These are phyloP conservation scores for Amphiura filiformis DNA, from an alignment of 35 echinoderm and acorn worm species.

Conservation along the genomic window DNA sequence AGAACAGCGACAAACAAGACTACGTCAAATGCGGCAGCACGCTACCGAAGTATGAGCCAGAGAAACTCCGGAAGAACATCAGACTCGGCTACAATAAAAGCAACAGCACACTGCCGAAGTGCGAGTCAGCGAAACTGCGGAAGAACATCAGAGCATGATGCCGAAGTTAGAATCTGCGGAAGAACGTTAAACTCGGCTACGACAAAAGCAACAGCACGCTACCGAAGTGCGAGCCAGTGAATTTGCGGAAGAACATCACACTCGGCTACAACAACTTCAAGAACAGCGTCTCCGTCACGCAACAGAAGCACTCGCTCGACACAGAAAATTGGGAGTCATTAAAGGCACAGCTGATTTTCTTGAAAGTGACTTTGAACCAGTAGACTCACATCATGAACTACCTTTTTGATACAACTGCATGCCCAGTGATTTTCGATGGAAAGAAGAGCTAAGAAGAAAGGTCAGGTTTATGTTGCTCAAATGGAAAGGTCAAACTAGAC, in stretches of 20 bases:
- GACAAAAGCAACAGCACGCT: not conserved
- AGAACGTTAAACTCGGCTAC: not conserved
- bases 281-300: too few species aligned
- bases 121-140: not conserved
- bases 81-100: not conserved
- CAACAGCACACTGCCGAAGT: not conserved
- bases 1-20: too few species aligned
- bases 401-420: not conserved
- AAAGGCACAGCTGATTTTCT: not conserved
- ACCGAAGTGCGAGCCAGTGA: not conserved
- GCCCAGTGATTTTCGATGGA: not conserved
- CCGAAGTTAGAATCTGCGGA: not conserved
- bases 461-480: not conserved
- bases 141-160: too few species aligned
- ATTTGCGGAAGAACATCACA: not conserved
- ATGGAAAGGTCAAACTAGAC: not conserved
- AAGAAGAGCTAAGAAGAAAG: not conserved
- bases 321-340: not conserved
- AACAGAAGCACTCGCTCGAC: too few species aligned
- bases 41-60: too few species aligned
- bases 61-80: not conserved
- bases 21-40: too few species aligned
- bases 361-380: not conserved
- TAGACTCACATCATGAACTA: too few species aligned
- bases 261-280: too few species aligned